These are phyloP conservation scores for Agrotis puta DNA, from an alignment of 2,888 invertebrate species.

Conservation along the genomic window DNA sequence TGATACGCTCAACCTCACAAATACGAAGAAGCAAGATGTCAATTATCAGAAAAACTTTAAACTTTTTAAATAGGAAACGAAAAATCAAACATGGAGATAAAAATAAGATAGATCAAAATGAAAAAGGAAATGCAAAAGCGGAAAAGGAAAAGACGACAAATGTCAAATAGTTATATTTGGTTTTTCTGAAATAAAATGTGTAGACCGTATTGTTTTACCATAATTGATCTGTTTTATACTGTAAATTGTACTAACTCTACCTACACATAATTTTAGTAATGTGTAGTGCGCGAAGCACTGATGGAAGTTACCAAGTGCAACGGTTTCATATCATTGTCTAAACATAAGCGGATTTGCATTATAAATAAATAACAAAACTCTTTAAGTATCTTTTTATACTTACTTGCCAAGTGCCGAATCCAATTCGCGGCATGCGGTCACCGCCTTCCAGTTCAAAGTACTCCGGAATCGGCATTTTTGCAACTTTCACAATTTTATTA, in stretches of 20 bases:
- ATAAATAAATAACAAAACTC: slow-evolving; percentile 26
- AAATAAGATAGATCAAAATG: slow-evolving; percentile 50
- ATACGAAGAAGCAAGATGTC: slow-evolving; percentile 78
- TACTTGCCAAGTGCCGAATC: slow-evolving; percentile 96
- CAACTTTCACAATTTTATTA: slow-evolving; percentile 17
- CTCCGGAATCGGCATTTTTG: slow-evolving; percentile 77
- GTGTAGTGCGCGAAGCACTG: slow-evolving; percentile 1
- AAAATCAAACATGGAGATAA: slow-evolving; percentile 58
- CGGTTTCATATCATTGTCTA: slow-evolving; percentile 5
- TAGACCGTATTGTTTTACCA: not conserved
- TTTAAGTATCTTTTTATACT: slow-evolving; percentile 67
- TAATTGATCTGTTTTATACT: not conserved
- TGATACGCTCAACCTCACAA: slow-evolving; percentile 77
- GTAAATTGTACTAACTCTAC: too few relatives aligned
- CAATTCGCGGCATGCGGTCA: slow-evolving; percentile 93
- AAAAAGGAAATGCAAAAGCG: not conserved
- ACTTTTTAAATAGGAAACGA: slow-evolving; percentile 67
- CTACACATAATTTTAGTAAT: too few relatives aligned
- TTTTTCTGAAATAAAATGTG: slow-evolving; percentile 6
- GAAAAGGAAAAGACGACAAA: slow-evolving; percentile 35
- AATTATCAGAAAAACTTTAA: slow-evolving; percentile 67
- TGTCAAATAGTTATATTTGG: slow-evolving; percentile 5
- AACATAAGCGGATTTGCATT: slow-evolving; percentile 1
- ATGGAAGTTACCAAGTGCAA: slow-evolving; percentile 4
- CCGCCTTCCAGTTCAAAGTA: slow-evolving; percentile 87